Percentiles rank a stretch among this genome's conserved stretches.
These are phyloP conservation scores for Sialia sialis DNA, from an alignment of 2,113 vertebrate genomes.

Conservation along the genomic window DNA sequence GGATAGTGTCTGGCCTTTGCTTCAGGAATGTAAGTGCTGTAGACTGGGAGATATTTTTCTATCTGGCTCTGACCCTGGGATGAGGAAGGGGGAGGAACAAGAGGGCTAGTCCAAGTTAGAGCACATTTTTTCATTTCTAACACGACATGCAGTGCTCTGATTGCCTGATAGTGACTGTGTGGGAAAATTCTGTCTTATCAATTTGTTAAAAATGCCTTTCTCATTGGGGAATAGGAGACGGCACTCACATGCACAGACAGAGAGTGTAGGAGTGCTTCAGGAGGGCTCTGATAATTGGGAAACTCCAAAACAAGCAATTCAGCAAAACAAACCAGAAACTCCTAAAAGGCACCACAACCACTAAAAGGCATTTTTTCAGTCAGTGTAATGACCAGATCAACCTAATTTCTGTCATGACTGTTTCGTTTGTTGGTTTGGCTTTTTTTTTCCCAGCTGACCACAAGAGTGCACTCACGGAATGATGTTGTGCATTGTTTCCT, in stretches of 20 bases:
- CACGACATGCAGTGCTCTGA: neutral
- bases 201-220: neutral
- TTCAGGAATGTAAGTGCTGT: neutral
- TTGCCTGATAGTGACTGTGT: neutral
- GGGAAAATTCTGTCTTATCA: conserved; percentile 34
- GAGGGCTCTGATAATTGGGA: neutral
- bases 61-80: neutral
- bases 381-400: neutral
- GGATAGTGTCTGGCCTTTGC: neutral
- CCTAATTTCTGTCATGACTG: neutral
- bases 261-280: neutral
- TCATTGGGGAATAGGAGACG: neutral
- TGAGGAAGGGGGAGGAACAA: neutral
- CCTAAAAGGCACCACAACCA: neutral
- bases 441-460: neutral
- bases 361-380: neutral
- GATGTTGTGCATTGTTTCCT: neutral
- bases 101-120: neutral
- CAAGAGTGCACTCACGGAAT: neutral
- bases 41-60: neutral
- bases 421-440: neutral
- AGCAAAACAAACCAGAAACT: conserved; percentile 20
- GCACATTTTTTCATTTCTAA: neutral
- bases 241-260: neutral
- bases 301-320: neutral